Evolutionary conservation across 92 coral and sea anemone genomes (phyloP).

Genomic region (Scolanthus callimorphus): DNA sequence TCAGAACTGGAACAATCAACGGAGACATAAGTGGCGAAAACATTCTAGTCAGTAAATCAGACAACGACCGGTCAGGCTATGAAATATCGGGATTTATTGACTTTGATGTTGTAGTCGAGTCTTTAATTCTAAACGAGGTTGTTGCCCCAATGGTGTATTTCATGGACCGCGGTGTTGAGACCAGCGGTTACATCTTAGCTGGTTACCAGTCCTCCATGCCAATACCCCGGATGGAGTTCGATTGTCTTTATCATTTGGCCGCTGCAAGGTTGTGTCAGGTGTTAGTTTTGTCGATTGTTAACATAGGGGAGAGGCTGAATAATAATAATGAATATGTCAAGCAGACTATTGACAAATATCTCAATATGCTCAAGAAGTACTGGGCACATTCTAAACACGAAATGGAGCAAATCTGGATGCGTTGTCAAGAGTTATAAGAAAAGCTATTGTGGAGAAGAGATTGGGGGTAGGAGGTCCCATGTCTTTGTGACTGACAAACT

Average conservation of each 20-base stretch:
- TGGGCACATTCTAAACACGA: slow-evolving; percentile 20
- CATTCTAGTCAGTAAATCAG: slow-evolving; percentile 9
- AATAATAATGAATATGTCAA: slow-evolving; percentile 19
- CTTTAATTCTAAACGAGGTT: slow-evolving; percentile 52
- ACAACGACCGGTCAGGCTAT: not conserved
- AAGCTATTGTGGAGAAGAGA: no score
- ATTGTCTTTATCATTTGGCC: slow-evolving; percentile 43
- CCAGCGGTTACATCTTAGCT: slow-evolving; percentile 60
- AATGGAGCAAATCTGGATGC: slow-evolving; percentile 22
- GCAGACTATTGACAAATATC: slow-evolving; percentile 12
- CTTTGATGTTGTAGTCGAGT: slow-evolving; percentile 56
- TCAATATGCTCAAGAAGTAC: slow-evolving; percentile 14
- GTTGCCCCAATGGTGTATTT: slow-evolving; percentile 37
- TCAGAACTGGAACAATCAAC: slow-evolving; percentile 55
- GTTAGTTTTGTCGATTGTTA: slow-evolving; percentile 18
- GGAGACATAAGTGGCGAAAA: slow-evolving; percentile 39
- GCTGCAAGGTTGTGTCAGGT: slow-evolving; percentile 54
- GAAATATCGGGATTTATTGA: slow-evolving; percentile 50
- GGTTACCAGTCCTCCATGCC: slow-evolving; percentile 76
- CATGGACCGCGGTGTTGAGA: slow-evolving; percentile 37
- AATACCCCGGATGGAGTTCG: slow-evolving; percentile 45
- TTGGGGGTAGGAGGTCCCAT: no score
- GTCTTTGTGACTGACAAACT: no score
- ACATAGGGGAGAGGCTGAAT: not conserved
- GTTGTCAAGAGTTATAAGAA: not conserved